Evolutionary conservation across 2,888 invertebrate species (phyloP).

Genomic region (Acanthoscelides obtectus): DNA sequence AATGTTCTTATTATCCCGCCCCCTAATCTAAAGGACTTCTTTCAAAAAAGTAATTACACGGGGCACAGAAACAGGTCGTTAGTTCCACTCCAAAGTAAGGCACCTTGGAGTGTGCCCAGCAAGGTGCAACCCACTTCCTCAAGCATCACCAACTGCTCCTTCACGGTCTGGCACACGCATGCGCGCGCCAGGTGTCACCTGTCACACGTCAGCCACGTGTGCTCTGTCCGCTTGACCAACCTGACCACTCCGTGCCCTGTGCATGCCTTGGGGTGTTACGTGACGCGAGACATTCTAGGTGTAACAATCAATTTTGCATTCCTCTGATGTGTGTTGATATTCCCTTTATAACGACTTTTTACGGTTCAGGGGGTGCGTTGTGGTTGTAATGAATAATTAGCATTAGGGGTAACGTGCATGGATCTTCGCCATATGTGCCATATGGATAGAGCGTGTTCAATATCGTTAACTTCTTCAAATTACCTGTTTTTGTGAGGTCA

Average conservation of each 20-base stretch:
- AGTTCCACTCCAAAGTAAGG: neutral
- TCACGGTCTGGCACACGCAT: slow-evolving; percentile 12
- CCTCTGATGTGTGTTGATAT: slow-evolving; percentile 17
- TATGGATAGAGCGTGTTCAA: neutral
- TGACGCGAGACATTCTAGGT: slow-evolving; percentile 14
- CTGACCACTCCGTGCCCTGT: neutral
- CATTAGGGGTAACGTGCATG: neutral
- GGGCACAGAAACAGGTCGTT: too few relatives aligned
- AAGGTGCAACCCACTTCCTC: neutral
- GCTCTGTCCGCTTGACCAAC: neutral
- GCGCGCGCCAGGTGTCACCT: slow-evolving; percentile 33
- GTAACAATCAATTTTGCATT: slow-evolving; percentile 23
- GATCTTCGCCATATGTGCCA: neutral
- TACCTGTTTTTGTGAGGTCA: too few relatives aligned
- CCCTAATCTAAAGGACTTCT: too few relatives aligned
- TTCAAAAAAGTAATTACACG: too few relatives aligned
- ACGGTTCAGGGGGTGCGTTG: slow-evolving; percentile 11
- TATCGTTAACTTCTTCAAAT: neutral
- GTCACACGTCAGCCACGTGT: slow-evolving; percentile 21
- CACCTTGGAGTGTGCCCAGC: neutral
- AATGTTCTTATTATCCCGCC: too few relatives aligned
- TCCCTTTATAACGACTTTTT: slow-evolving; percentile 22
- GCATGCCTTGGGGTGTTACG: slow-evolving; percentile 2
- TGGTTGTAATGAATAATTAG: neutral
- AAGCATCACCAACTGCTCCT: neutral